Conservation (phyloP, 2,888 invertebrate genomes). For the Dolichopus griseipennis region DNA sequence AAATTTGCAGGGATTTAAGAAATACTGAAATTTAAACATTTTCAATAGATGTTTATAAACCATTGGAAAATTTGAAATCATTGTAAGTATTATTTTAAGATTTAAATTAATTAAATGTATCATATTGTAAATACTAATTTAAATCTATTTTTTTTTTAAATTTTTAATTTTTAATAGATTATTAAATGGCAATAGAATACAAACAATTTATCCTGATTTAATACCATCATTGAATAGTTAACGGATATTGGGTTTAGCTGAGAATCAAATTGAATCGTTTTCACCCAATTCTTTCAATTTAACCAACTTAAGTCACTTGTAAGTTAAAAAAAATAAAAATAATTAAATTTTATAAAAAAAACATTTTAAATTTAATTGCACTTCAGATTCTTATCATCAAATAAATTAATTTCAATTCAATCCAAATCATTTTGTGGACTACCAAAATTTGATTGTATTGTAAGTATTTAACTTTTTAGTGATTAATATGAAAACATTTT, state of each 20-base stretch:
- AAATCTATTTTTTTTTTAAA: too few species aligned
- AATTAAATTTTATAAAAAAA: too few species aligned
- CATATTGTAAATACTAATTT: too few species aligned
- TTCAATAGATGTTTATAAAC: slow-evolving; percentile 35
- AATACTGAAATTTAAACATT: slow-evolving; percentile 44
- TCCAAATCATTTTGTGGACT: slow-evolving; percentile 45
- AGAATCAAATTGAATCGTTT: slow-evolving; percentile 41
- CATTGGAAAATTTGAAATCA: slow-evolving; percentile 40
- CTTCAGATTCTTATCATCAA: slow-evolving; percentile 47
- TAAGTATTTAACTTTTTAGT: too few species aligned
- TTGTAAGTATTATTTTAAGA: slow-evolving; percentile 42
- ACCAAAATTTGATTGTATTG: slow-evolving; percentile 39
- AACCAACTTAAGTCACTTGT: slow-evolving; percentile 43
- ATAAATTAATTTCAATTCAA: slow-evolving; percentile 40
- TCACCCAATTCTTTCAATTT: slow-evolving; percentile 36
- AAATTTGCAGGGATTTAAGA: slow-evolving; percentile 43
- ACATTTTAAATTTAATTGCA: slow-evolving; percentile 10
- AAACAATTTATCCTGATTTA: slow-evolving; percentile 32
- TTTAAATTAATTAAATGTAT: background rate
- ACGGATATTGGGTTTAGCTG: slow-evolving; percentile 44
- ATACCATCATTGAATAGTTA: slow-evolving; percentile 40
- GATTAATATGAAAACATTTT: too few species aligned
- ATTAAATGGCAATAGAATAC: slow-evolving; percentile 43
- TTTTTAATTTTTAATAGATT: slow-evolving; percentile 32
- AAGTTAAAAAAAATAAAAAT: slow-evolving; percentile 40